A percentile compares a stretch with the other conserved stretches of the same genome.
phyloP scores from a whole-genome alignment of 2,797 vertebrate species.

The Rhabdophis nuchalis region DNA sequence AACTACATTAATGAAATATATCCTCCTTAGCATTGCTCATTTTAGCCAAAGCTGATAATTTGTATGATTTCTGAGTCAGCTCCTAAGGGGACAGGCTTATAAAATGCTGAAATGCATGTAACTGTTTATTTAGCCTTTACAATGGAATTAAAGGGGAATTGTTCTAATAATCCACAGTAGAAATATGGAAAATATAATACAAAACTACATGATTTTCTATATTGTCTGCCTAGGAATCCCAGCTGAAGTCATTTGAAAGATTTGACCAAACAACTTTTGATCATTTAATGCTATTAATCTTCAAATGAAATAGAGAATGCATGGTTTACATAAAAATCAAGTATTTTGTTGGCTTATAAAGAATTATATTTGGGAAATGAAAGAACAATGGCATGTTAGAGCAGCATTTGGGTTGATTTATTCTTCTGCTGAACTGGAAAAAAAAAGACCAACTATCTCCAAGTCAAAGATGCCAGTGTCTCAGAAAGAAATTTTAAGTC shows the following conservation, averaged over 20 bases:
- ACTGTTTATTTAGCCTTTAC: neutral
- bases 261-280: neutral
- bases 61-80: neutral
- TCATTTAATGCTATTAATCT: neutral
- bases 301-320: neutral
- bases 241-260: neutral
- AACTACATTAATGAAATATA: neutral
- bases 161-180: neutral
- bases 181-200: neutral
- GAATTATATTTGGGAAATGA: neutral
- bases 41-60: neutral
- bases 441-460: neutral
- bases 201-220: neutral
- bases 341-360: neutral
- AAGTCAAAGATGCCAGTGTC: neutral
- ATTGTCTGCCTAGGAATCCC: neutral
- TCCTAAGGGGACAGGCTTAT: neutral
- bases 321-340: neutral
- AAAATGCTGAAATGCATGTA: neutral
- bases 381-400: neutral
- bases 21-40: neutral
- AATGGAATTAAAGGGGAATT: neutral
- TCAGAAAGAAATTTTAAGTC: neutral
- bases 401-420: neutral
- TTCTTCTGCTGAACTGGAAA: neutral